A percentile compares a stretch with the other conserved stretches of the same genome.
These are phyloP conservation scores for Chironomus tentans DNA, from an alignment of 2,888 invertebrate species.

Conservation along the genomic window DNA sequence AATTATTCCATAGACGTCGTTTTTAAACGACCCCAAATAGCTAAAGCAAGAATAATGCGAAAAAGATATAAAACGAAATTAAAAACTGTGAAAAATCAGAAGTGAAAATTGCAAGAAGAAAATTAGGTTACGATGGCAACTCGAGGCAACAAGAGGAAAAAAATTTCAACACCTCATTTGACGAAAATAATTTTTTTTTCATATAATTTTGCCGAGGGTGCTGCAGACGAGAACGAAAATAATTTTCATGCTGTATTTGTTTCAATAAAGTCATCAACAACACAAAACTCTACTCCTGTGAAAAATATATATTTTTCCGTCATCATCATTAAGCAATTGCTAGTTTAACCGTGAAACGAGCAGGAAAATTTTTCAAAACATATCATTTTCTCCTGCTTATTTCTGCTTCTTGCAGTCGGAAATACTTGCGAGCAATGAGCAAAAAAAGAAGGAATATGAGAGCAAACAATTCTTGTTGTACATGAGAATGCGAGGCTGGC, in stretches of 20 bases:
- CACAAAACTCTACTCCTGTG: no score
- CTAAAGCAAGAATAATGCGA: no score
- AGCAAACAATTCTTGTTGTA: no score
- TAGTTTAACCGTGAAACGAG: conserved; percentile 8
- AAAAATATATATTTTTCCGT: background rate
- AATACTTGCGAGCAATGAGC: no score
- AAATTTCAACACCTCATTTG: background rate
- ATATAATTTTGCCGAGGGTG: background rate
- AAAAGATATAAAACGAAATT: no score
- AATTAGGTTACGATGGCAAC: background rate
- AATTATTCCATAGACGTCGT: no score
- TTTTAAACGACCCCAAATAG: no score
- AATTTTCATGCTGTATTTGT: background rate
- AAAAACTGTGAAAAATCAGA: background rate
- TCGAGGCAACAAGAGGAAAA: background rate
- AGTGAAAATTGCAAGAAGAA: background rate
- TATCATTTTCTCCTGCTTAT: background rate
- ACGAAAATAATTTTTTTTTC: background rate
- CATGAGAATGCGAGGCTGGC: no score
- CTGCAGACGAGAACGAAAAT: no score
- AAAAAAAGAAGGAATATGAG: no score
- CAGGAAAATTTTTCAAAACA: background rate
- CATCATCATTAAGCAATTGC: conserved; percentile 12
- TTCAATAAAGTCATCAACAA: background rate
- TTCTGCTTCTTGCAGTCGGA: no score